Base-by-base conservation (phyloP, 2,113 vertebrate genomes). In the Clarias magur region DNA sequence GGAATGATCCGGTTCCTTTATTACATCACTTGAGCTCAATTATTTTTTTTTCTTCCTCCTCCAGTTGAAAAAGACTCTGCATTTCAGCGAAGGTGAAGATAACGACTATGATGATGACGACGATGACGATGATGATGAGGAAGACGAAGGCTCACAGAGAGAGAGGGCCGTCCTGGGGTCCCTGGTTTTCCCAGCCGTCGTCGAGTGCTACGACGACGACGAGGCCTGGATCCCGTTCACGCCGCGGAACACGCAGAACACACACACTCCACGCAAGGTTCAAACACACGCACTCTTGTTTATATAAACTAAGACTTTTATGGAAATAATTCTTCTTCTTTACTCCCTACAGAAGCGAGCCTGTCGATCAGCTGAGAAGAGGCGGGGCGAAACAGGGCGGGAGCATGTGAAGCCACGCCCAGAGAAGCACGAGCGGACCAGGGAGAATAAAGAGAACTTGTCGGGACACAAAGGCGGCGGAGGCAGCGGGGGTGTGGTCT, bases 361-460 rank as follows among this genome's bases (percentile, higher is more conserved):
- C 9, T 93, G 90, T 62, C 91, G 89, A 5, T 87, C 91, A 0
- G 85, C 84, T 17, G 88, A 93, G 80, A 94, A 89, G 82, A 91
- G 76, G 86, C 68, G 10, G 30, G 87, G 25, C 56, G 86, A 87
- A 60, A 38, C 76, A 0, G 90, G 70, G 48, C 89, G 88, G 1
- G 91, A 87, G 0, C 90, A 85, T 56, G 70, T 75, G 0, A 62
- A 90, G 0, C 30, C 87, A 4, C 89, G 65, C 63, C 87, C 88
- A 42, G 88, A 93, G 89, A 91, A 91, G 87, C 86, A 90, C 86
- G 91, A 93, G 73, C 92, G 91, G 87, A 91, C 92, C 83, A 86
- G 30, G 54, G 93, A 96, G 91, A 95, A 97, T 94, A 97, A 98
- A 94, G 97, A 98, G 87, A 97, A 98, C 85, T 42, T 93, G 4